These are phyloP conservation scores for Drosophila hydei DNA, from an alignment of 1,140 invertebrate genomes.

Conservation along the genomic window DNA sequence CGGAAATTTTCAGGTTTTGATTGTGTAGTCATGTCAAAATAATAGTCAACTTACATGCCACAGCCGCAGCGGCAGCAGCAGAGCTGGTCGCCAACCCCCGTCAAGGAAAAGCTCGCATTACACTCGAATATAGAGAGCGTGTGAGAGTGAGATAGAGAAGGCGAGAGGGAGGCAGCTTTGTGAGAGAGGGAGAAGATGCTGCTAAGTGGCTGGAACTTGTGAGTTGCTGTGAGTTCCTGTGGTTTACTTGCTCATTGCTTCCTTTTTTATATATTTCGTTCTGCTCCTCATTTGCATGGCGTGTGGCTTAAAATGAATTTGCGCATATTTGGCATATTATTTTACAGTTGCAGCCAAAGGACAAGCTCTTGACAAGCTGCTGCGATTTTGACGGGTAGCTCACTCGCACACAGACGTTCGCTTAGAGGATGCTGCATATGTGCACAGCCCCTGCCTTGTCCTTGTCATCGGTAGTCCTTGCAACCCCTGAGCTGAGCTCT, in stretches of 20 bases:
- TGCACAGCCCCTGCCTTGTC: conserved; percentile 50
- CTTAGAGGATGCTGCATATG: conserved; percentile 53
- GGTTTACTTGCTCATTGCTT: conserved; percentile 46
- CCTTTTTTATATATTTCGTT: conserved; percentile 6
- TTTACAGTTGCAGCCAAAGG: conserved; percentile 44
- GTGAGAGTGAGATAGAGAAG: conserved; percentile 39
- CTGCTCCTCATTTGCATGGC: conserved; percentile 61
- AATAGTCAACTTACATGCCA: conserved; percentile 83
- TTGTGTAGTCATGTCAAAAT: conserved; percentile 84
- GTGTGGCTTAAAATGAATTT: conserved; percentile 63
- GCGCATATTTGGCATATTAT: conserved; percentile 79
- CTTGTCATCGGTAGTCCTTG: conserved; percentile 73
- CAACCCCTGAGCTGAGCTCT: conserved; percentile 50
- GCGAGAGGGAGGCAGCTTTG: neutral
- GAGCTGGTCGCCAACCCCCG: conserved; percentile 32
- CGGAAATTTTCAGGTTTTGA: conserved; percentile 81
- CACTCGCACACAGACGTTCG: neutral
- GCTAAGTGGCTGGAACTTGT: conserved; percentile 71
- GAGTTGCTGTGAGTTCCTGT: conserved; percentile 70
- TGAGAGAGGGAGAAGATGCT: conserved; percentile 54
- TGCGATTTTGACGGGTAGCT: conserved; percentile 47
- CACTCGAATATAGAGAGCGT: conserved; percentile 1
- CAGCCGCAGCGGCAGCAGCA: conserved; percentile 36
- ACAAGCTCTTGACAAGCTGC: conserved; percentile 52
- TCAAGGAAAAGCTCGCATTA: conserved; percentile 32